A percentile compares a stretch with the other conserved stretches of the same genome.
phyloP scores from a whole-genome alignment of 2,113 vertebrate species.

The Cyphomyrus discorhynchus region DNA sequence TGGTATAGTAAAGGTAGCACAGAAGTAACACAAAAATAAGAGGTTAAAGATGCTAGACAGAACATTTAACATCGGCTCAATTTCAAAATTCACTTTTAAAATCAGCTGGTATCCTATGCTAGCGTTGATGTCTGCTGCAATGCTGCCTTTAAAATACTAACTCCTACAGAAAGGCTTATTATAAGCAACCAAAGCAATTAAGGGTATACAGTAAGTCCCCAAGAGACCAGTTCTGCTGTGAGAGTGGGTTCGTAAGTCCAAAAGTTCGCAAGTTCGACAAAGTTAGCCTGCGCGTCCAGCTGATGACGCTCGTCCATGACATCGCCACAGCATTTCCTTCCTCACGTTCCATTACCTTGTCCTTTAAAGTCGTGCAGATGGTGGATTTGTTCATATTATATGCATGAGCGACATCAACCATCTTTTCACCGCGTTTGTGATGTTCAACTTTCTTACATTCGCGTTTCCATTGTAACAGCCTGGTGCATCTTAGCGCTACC shows the following conservation, averaged over 20 bases:
- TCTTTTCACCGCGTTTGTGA: neutral
- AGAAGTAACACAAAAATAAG: neutral
- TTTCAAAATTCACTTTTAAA: neutral
- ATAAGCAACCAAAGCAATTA: slow-evolving; percentile 10
- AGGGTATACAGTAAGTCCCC: neutral
- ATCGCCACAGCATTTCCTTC: neutral
- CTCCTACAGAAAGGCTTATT: neutral
- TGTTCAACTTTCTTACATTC: neutral
- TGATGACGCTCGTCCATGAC: neutral
- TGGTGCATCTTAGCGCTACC: neutral
- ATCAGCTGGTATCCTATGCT: neutral
- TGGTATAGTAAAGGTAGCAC: neutral
- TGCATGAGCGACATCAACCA: neutral
- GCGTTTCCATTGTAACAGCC: neutral
- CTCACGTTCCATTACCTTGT: neutral
- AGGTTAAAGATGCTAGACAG: neutral
- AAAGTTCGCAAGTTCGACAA: neutral
- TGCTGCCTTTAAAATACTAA: neutral
- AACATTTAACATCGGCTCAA: neutral
- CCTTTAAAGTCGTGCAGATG: neutral
- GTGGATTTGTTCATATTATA: neutral
- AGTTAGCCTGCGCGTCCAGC: neutral
- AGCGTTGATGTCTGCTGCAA: neutral
- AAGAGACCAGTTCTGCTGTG: neutral
- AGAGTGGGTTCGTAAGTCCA: neutral